These are phyloP conservation scores for Ichneumon xanthorius DNA, from an alignment of 2,888 invertebrate species.

Conservation along the genomic window DNA sequence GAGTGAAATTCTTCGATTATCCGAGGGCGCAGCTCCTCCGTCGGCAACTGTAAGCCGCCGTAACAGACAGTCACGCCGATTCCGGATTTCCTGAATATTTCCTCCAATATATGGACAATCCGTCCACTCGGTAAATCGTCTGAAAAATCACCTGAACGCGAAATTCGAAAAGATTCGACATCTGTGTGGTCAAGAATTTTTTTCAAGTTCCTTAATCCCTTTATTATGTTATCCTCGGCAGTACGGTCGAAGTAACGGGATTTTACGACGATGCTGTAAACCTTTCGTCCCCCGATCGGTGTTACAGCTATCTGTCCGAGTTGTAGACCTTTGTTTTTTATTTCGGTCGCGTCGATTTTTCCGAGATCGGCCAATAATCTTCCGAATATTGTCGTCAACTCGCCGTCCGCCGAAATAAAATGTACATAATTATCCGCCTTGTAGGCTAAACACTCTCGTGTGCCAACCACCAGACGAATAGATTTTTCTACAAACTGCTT, in stretches of 20 bases:
- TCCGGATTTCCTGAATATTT: background rate
- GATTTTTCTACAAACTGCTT: background rate
- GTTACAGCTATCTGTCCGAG: background rate
- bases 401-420: background rate
- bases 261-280: background rate
- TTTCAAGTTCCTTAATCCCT: background rate
- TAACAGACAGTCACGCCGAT: background rate
- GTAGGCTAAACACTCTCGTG: background rate
- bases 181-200: background rate
- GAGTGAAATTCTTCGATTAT: no score
- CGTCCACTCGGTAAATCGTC: background rate
- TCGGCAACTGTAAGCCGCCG: no score
- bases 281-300: background rate
- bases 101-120: background rate
- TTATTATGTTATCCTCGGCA: background rate
- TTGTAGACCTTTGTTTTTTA: background rate
- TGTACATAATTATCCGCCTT: no score
- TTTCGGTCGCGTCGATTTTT: background rate
- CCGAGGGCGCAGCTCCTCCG: no score
- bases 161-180: background rate
- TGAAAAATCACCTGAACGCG: background rate
- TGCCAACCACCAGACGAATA: background rate
- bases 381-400: background rate
- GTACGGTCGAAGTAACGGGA: background rate
- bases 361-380: background rate